Conservation (phyloP, 2,888 invertebrate species). For the Meloe dianella region DNA sequence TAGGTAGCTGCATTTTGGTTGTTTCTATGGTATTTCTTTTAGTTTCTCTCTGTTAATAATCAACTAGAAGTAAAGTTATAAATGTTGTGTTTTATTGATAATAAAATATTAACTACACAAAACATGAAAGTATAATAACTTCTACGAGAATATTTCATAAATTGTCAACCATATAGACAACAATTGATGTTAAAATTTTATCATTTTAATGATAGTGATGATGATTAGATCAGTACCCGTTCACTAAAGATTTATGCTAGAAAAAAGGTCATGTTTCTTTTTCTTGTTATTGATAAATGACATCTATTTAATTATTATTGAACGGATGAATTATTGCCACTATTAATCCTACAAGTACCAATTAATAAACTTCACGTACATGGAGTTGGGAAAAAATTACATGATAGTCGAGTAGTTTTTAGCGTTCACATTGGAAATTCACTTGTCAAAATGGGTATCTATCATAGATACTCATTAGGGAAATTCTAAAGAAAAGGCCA, state of each 20-base stretch:
- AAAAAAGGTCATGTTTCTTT: background rate
- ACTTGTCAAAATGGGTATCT: background rate
- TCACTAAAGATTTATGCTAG: background rate
- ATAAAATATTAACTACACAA: background rate
- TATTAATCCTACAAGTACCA: background rate
- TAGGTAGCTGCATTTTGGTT: background rate
- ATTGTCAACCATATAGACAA: background rate
- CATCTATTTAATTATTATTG: slow-evolving; percentile 4
- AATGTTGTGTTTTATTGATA: slow-evolving; percentile 5
- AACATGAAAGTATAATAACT: background rate
- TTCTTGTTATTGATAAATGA: background rate
- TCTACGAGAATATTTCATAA: background rate
- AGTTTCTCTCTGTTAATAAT: background rate
- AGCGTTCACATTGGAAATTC: background rate
- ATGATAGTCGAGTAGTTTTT: background rate
- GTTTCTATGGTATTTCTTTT: background rate
- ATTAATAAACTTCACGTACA: slow-evolving; percentile 7
- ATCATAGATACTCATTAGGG: background rate
- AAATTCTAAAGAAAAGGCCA: background rate
- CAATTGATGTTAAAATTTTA: background rate
- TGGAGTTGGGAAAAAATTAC: background rate
- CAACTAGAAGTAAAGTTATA: background rate
- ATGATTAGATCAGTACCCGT: too few relatives aligned
- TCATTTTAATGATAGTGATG: background rate
- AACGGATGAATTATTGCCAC: background rate